Evolutionary conservation across 2,797 vertebrate genomes (phyloP).

Genomic region (Urophycis tenuis): DNA sequence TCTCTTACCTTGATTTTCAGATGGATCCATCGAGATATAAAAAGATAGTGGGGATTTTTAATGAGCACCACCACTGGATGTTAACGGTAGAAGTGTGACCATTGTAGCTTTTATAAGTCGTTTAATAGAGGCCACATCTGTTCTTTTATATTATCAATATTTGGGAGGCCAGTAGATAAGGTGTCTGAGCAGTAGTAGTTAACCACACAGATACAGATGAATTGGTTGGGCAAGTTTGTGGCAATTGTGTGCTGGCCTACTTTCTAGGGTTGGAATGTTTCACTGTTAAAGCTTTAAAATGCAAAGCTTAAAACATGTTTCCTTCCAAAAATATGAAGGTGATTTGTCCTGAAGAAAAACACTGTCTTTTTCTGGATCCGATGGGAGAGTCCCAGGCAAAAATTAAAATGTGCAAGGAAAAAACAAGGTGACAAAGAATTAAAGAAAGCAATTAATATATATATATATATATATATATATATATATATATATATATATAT

Average conservation of each 20-base stretch:
- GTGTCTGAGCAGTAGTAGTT: neutral
- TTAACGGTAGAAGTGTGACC: constrained; percentile 6
- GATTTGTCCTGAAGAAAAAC: neutral
- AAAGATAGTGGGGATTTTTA: neutral
- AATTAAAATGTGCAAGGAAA: neutral
- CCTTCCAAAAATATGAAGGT: no score
- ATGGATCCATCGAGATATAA: no score
- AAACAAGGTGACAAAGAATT: constrained; percentile 2
- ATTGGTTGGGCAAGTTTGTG: constrained; percentile 1
- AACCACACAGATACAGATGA: constrained; percentile 3
- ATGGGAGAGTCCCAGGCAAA: constrained; percentile 1
- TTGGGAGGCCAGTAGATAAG: no score
- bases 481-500: neutral
- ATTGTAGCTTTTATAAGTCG: constrained; percentile 2
- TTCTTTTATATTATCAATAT: constrained; percentile 5
- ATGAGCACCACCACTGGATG: constrained; percentile 7
- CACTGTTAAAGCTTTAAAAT: no score
- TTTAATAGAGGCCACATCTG: constrained; percentile 7
- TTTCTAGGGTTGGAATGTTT: no score
- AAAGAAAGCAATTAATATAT: neutral
- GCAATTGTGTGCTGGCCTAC: no score
- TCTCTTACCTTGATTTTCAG: no score
- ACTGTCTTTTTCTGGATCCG: constrained; percentile 4
- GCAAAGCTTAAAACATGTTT: neutral
- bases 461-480: no score